Conservation (phyloP, 1,140 invertebrate genomes). For the Pachyrhynchus sulphureomaculatus region DNA sequence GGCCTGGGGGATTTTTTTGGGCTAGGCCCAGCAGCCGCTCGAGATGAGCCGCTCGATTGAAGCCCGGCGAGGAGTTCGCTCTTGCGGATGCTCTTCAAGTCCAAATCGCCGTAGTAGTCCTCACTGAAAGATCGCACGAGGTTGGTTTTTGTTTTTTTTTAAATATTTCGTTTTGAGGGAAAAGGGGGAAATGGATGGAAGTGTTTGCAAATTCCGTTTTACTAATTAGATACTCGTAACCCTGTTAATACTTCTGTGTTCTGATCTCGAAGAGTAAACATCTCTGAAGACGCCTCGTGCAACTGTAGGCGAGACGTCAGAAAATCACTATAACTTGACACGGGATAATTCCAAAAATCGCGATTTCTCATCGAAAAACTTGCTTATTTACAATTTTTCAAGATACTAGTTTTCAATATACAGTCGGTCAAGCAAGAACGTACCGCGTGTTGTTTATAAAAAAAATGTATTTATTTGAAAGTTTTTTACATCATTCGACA, state of each 20-base stretch:
- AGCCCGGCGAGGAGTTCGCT: conserved; percentile 82
- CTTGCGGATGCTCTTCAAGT: conserved; percentile 90
- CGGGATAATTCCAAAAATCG: too few relatives aligned
- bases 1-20: conserved; percentile 32
- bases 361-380: too few relatives aligned
- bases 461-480: too few relatives aligned
- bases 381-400: too few relatives aligned
- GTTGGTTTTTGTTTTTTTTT: not conserved
- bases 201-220: not conserved
- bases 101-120: conserved; percentile 94
- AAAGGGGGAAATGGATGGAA: not conserved
- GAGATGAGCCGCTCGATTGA: conserved; percentile 61
- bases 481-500: too few relatives aligned
- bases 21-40: conserved; percentile 46
- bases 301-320: too few relatives aligned
- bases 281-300: too few relatives aligned
- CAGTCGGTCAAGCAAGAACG: too few relatives aligned
- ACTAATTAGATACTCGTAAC: not conserved
- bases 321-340: too few relatives aligned
- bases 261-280: too few relatives aligned
- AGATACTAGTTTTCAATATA: too few relatives aligned
- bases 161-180: not conserved
- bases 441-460: too few relatives aligned
- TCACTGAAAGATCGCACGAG: conserved; percentile 66
- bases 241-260: not conserved